These are phyloP conservation scores for Meliscaeva auricollis DNA, from an alignment of 2,888 invertebrate species.

Conservation along the genomic window DNA sequence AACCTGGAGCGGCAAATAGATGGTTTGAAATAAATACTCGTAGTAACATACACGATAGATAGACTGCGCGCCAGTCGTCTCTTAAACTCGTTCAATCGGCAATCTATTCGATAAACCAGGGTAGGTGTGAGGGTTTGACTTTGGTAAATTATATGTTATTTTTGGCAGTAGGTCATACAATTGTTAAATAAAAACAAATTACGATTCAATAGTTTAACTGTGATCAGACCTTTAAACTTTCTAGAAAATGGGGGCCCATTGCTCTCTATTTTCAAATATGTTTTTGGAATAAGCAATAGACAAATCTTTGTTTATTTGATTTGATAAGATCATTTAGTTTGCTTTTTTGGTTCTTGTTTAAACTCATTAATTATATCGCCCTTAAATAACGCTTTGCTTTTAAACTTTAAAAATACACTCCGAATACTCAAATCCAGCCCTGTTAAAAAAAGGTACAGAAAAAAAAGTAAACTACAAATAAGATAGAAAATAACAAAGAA, in stretches of 20 bases:
- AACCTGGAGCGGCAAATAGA: constrained; percentile 33
- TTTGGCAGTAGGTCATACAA: not conserved
- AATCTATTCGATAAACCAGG: constrained; percentile 42
- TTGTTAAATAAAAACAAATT: not conserved
- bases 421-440: not conserved
- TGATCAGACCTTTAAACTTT: too few relatives aligned
- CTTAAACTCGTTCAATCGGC: constrained; percentile 53
- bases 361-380: too few relatives aligned
- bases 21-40: not conserved
- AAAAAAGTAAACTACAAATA: constrained; percentile 23
- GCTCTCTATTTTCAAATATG: too few relatives aligned
- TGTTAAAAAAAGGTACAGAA: not conserved
- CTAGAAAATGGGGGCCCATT: too few relatives aligned
- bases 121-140: constrained; percentile 44
- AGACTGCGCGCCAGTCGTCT: constrained; percentile 7
- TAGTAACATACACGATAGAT: not conserved
- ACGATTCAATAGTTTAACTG: too few relatives aligned
- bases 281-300: too few relatives aligned
- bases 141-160: not conserved
- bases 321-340: too few relatives aligned
- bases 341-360: too few relatives aligned
- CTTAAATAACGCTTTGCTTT: too few relatives aligned
- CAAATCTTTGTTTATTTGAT: too few relatives aligned
- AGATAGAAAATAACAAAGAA: constrained; percentile 60
- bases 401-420: too few relatives aligned